Conservation (phyloP, 2,113 vertebrate species). For the Muscicapa adusta region DNA sequence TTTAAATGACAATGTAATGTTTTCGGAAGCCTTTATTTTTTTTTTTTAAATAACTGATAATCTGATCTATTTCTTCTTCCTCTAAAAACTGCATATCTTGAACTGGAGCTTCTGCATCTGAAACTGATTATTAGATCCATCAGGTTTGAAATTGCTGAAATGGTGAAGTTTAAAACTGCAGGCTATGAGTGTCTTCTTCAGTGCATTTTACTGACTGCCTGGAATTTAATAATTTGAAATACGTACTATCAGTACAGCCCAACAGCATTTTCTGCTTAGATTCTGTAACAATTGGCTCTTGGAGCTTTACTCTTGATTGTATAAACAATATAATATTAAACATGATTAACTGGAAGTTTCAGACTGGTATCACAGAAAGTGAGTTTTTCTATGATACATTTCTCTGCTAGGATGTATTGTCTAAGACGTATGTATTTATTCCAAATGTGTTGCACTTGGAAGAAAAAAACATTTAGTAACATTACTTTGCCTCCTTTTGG, state of each 20-base stretch:
- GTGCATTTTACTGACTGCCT: background rate
- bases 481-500: background rate
- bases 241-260: background rate
- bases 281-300: background rate
- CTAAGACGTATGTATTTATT: background rate
- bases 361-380: background rate
- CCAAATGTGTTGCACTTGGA: rapidly evolving
- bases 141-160: background rate
- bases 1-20: background rate
- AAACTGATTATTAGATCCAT: background rate
- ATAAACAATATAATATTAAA: background rate
- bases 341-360: background rate
- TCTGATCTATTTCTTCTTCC: background rate
- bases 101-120: background rate
- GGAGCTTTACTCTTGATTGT: background rate
- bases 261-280: background rate
- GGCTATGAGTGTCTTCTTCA: background rate
- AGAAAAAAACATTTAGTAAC: background rate
- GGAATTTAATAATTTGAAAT: background rate
- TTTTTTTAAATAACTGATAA: background rate
- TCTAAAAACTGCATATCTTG: background rate
- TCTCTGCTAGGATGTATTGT: background rate
- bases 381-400: background rate
- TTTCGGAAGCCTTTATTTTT: background rate
- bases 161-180: background rate